Evolutionary conservation across 2,797 vertebrate genomes (phyloP).

Genomic region (Microcaecilia unicolor): DNA sequence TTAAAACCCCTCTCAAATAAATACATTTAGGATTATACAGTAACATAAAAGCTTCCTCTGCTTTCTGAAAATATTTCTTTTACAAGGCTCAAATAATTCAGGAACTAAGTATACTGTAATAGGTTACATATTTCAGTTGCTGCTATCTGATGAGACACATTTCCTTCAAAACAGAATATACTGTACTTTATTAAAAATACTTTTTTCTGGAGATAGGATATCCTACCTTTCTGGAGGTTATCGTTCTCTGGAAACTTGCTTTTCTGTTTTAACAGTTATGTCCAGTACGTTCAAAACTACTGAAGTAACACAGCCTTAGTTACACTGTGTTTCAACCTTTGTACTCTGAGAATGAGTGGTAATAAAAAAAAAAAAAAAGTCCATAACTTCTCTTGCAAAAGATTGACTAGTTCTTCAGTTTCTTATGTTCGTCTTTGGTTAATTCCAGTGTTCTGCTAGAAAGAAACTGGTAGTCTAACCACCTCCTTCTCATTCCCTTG

Average conservation of each 20-base stretch:
- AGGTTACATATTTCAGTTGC: too few species aligned
- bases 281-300: slow-evolving; percentile 24
- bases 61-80: too few species aligned
- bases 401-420: slow-evolving; percentile 56
- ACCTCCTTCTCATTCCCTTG: slow-evolving; percentile 24
- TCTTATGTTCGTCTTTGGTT: slow-evolving; percentile 33
- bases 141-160: too few species aligned
- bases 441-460: slow-evolving; percentile 30
- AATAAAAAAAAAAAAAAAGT: slow-evolving; percentile 19
- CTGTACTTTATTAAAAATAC: too few species aligned
- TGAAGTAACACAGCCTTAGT: slow-evolving; percentile 11
- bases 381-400: slow-evolving; percentile 54
- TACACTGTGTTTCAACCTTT: slow-evolving; percentile 52
- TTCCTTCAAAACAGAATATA: too few species aligned
- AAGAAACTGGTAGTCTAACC: slow-evolving; percentile 11
- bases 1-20: too few species aligned
- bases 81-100: slow-evolving; percentile 14
- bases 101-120: not conserved
- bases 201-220: too few species aligned
- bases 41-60: too few species aligned
- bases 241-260: slow-evolving; percentile 10
- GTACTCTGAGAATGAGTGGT: slow-evolving; percentile 40
- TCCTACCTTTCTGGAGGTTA: slow-evolving; percentile 45
- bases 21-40: too few species aligned
- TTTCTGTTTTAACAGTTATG: slow-evolving; percentile 14